phyloP scores from a whole-genome alignment of 2,888 invertebrate genomes.

The Limnephilus auricula region DNA sequence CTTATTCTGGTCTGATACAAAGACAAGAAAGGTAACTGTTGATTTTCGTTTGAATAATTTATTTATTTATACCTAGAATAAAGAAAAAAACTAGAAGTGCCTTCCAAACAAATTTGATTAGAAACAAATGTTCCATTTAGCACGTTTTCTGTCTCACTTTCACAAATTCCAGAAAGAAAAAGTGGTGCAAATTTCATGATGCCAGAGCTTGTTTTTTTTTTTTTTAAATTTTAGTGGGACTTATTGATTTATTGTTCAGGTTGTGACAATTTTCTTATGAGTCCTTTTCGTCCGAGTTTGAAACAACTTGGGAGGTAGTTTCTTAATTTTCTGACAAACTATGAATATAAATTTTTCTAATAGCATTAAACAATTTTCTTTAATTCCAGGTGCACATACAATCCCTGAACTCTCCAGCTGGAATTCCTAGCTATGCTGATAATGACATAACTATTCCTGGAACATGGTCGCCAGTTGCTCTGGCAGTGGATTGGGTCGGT shows the following conservation, averaged over 20 bases:
- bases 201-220: too few species aligned
- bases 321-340: constrained; percentile 5
- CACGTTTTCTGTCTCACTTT: too few species aligned
- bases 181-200: too few species aligned
- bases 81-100: too few species aligned
- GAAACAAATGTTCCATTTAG: too few species aligned
- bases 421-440: constrained; percentile 74
- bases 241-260: background rate
- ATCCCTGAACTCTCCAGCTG: constrained; percentile 74
- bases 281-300: background rate
- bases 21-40: constrained; percentile 85
- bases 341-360: constrained; percentile 42
- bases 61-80: too few species aligned
- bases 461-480: constrained; percentile 92
- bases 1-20: constrained; percentile 93
- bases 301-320: background rate
- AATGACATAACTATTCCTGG: constrained; percentile 87
- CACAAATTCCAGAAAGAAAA: too few species aligned
- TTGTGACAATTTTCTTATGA: background rate
- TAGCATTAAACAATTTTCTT: background rate
- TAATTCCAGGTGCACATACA: constrained; percentile 79
- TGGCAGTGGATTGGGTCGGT: constrained; percentile 98
- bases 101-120: too few species aligned
- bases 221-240: too few species aligned
- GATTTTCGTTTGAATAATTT: background rate